phyloP scores from a whole-genome alignment of 2,888 invertebrate species.

The Chromoteleia sp. region DNA sequence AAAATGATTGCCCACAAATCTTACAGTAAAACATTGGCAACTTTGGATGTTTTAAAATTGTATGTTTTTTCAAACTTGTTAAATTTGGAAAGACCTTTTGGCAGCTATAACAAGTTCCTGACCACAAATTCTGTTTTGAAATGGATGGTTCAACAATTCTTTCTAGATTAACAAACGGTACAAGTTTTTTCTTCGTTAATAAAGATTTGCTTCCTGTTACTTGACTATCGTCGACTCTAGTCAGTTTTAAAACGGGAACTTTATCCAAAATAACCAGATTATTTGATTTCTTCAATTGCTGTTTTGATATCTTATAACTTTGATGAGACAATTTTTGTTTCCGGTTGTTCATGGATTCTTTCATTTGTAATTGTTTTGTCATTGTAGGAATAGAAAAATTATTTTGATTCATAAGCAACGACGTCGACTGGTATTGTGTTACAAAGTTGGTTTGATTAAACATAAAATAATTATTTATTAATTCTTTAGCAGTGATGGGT shows the following conservation, averaged over 20 bases:
- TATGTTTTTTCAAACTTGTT: slow-evolving; percentile 16
- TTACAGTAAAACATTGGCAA: slow-evolving; percentile 19
- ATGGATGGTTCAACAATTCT: background rate
- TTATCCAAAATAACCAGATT: slow-evolving; percentile 38
- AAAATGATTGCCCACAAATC: slow-evolving; percentile 26
- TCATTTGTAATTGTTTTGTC: background rate
- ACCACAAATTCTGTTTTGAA: background rate
- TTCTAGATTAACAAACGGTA: background rate
- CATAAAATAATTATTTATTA: slow-evolving; percentile 11
- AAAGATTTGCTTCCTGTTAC: background rate
- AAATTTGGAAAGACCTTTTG: slow-evolving; percentile 2
- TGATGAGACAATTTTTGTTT: background rate
- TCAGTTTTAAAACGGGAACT: slow-evolving; percentile 33
- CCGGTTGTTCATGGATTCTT: background rate
- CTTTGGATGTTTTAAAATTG: slow-evolving; percentile 2
- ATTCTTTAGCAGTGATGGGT: slow-evolving; percentile 35
- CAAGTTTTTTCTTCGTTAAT: background rate
- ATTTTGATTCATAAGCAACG: background rate
- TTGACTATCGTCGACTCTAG: slow-evolving; percentile 3
- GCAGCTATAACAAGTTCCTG: slow-evolving; percentile 20
- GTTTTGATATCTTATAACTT: background rate
- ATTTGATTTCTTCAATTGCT: background rate
- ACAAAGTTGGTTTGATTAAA: slow-evolving; percentile 1
- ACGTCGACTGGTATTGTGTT: background rate
- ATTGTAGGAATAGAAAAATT: background rate